Evolutionary conservation across 92 coral and sea anemone species (phyloP), one percentile per base, ranked within the genome.

Genomic region (Pocillopora grandis): DNA sequence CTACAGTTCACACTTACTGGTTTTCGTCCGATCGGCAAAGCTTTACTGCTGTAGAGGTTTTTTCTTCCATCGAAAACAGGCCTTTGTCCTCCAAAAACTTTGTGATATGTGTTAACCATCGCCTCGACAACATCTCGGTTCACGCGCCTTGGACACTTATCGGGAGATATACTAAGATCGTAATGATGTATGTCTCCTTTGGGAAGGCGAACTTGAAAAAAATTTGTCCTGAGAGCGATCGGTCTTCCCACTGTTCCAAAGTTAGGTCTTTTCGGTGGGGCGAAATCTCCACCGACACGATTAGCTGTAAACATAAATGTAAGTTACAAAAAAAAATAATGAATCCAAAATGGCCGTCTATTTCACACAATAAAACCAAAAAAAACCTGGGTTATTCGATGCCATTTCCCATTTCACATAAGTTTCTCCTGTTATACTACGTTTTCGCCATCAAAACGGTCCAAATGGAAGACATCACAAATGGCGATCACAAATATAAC

Each of bases 31-130:
- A 96, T 90, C 18, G 98, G 92, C 27, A 23, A 23, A 23, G 27
- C 27, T 23, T 23, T 23, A 23, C 27, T 0, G 27, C 27, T 23
- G 0, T 71, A 96, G 83, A 1, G 96, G 88, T n/a, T 82, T 88
- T 96, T 96, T 49, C 98, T 86, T 55, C 98, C 98, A 76, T 96
- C 98, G 89, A 92, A 96, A 10, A 96, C 98, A 14, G 98, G 98
- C 63, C 91, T 96, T 87, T 95, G 92, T 27, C 92, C 93, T 60
- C 93, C 94, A 77, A 96, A 96, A 76, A 96, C 87, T 67, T 82
- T 91, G 77, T 87, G 96, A 71, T 88, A 96, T 20, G 90, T 90
- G 48, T 76, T 90, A 12, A 96, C 98, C 98, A 96, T 96, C n/a
- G 91, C 87, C 58, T 94, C 98, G 2, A 96, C 91, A 49, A 96